Conservation (phyloP, 2,113 vertebrate genomes). For the Benitochromis conjunctus region DNA sequence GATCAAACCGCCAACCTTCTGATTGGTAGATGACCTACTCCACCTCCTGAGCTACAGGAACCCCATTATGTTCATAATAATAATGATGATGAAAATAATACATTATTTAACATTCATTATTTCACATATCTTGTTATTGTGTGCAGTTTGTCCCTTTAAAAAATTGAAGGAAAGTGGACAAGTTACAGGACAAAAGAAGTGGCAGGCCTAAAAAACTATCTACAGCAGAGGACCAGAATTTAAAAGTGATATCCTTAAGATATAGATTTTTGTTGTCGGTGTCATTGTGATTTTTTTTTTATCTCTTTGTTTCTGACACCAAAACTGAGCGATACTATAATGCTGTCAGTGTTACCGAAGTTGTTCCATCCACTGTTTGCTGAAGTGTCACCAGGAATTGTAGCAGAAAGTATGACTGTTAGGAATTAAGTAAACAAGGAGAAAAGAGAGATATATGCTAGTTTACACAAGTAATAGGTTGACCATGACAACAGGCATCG, state of each 20-base stretch:
- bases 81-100: not conserved
- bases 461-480: not conserved
- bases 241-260: not conserved
- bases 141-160: not conserved
- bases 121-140: not conserved
- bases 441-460: not conserved
- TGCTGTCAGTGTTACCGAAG: not conserved
- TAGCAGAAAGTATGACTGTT: not conserved
- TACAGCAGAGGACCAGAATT: not conserved
- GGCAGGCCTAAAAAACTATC: not conserved
- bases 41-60: not conserved
- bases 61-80: not conserved
- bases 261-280: not conserved
- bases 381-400: not conserved
- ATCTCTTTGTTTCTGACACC: not conserved
- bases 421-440: not conserved
- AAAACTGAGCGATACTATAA: not conserved
- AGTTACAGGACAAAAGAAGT: not conserved
- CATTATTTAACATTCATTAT: not conserved
- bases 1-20: not conserved
- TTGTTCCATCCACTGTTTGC: not conserved
- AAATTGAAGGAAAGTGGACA: not conserved
- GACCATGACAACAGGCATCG: not conserved
- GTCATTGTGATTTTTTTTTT: not conserved
- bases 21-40: not conserved